phyloP scores from a whole-genome alignment of 2,797 vertebrate species.

The Onychomys arenicola region DNA sequence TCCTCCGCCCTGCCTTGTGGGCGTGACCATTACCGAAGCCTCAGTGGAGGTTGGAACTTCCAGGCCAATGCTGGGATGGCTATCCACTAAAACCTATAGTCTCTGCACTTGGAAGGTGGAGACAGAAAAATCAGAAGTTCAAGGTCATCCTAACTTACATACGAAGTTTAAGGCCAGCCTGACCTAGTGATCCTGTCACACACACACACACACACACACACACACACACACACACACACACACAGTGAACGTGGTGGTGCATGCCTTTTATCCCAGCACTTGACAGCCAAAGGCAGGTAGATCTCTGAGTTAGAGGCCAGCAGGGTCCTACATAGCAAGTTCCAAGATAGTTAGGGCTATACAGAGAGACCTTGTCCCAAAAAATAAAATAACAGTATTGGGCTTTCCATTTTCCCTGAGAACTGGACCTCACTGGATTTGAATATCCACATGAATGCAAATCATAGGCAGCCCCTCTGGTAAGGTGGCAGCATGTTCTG shows the following conservation, averaged over 20 bases:
- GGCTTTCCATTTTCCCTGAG: not conserved
- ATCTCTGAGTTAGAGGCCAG: not conserved
- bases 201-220: not conserved
- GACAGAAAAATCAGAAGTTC: not conserved
- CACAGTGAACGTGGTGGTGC: not conserved
- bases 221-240: no score
- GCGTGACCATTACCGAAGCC: no score
- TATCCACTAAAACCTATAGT: no score
- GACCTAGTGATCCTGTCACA: not conserved
- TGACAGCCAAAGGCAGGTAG: not conserved
- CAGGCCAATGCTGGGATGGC: no score
- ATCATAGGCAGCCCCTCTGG: not conserved
- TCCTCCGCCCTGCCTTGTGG: no score
- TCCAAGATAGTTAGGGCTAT: not conserved
- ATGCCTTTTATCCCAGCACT: not conserved
- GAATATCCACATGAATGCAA: rapidly evolving
- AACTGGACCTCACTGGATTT: not conserved
- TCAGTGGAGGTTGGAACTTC: no score
- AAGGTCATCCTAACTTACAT: not conserved
- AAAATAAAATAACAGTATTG: not conserved
- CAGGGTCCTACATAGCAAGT: not conserved
- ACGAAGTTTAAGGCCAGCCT: not conserved
- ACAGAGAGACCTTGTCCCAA: not conserved
- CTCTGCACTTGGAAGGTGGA: not conserved
- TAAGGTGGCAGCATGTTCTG: rapidly evolving